Evolutionary conservation across 2,888 invertebrate species (phyloP).

Genomic region (Pollenia labialis): DNA sequence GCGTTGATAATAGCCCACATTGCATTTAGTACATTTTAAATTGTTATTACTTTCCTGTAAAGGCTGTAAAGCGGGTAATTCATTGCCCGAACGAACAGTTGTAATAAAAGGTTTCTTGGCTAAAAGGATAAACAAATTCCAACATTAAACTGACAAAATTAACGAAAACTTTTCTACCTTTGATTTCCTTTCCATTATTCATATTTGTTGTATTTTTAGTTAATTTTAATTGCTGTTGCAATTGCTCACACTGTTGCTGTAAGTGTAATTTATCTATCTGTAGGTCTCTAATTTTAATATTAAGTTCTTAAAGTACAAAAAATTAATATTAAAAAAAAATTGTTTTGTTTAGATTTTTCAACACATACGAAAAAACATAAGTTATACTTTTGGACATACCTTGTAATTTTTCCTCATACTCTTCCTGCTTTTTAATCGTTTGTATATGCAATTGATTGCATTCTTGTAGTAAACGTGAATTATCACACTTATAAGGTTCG

Average conservation of each 20-base stretch:
- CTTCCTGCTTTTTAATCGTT: constrained; percentile 88
- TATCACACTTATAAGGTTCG: constrained; percentile 93
- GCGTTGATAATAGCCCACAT: constrained; percentile 76
- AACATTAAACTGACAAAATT: neutral
- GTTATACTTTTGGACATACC: constrained; percentile 80
- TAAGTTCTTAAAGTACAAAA: constrained; percentile 83
- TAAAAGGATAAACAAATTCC: constrained; percentile 58
- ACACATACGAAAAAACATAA: too few relatives aligned
- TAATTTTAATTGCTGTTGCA: constrained; percentile 84
- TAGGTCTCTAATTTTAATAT: constrained; percentile 85
- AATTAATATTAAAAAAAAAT: too few relatives aligned
- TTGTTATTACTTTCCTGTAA: constrained; percentile 67
- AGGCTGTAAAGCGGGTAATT: constrained; percentile 76
- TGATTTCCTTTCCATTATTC: constrained; percentile 76
- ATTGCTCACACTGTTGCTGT: constrained; percentile 84
- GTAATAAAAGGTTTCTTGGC: constrained; percentile 83
- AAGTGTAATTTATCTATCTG: constrained; percentile 85
- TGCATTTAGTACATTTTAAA: constrained; percentile 82
- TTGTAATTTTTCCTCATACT: constrained; percentile 86
- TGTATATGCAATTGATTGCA: constrained; percentile 90
- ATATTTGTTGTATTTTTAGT: constrained; percentile 80
- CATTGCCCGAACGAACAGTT: constrained; percentile 81
- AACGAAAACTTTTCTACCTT: constrained; percentile 60
- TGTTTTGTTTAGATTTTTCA: too few relatives aligned
- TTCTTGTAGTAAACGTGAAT: constrained; percentile 90